These are phyloP conservation scores for Fregetta grallaria DNA, from an alignment of 2,113 vertebrate genomes.

Conservation along the genomic window DNA sequence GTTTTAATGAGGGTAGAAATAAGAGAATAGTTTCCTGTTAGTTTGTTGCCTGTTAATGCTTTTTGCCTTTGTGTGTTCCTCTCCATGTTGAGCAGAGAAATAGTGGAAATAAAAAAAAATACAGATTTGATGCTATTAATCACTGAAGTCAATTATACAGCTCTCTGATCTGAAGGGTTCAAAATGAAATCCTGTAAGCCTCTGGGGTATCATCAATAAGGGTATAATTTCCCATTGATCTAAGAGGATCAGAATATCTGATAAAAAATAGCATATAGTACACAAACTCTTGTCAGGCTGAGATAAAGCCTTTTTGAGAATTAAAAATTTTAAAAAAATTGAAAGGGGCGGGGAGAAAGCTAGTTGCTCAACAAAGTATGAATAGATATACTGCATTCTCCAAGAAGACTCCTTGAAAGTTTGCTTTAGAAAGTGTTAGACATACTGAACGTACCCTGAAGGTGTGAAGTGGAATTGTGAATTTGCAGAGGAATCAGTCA, in stretches of 20 bases:
- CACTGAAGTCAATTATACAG: neutral
- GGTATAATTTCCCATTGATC: neutral
- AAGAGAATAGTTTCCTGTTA: neutral
- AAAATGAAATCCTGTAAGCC: neutral
- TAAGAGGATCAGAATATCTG: neutral
- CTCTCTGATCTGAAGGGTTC: neutral
- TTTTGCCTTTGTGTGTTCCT: neutral
- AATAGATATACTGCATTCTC: neutral
- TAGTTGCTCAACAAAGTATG: neutral
- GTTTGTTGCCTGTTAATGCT: neutral
- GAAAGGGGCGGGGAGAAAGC: rapidly evolving
- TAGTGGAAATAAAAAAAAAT: neutral
- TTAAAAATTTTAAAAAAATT: neutral
- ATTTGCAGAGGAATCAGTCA: neutral
- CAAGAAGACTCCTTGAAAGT: neutral
- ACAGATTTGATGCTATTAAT: neutral
- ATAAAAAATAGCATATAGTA: neutral
- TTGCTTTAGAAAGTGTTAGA: neutral
- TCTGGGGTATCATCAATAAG: neutral
- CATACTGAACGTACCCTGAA: neutral
- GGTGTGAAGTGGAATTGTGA: neutral
- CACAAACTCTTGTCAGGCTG: neutral
- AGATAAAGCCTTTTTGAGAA: neutral
- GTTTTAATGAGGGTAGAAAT: neutral
- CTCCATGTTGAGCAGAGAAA: neutral